These are phyloP conservation scores for Megaustenia siamemsis DNA, from an alignment of 2,888 invertebrate species.

Conservation along the genomic window DNA sequence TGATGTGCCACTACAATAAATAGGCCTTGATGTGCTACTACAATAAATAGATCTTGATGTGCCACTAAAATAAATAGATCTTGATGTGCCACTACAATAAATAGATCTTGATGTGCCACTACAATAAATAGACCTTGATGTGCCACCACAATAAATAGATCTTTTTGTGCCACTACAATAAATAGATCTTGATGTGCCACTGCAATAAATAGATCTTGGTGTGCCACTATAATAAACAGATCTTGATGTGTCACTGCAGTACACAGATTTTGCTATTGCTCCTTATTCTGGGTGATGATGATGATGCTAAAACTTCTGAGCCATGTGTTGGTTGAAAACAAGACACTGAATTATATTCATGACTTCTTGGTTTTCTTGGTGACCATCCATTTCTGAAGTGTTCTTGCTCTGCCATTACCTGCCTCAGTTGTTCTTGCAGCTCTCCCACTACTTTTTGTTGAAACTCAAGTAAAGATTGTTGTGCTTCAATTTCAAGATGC, in stretches of 20 bases:
- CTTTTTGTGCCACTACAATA: not conserved
- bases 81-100: not conserved
- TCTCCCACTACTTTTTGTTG: conserved; percentile 59
- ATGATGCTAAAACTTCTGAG: conserved; percentile 17
- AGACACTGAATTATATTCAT: not conserved
- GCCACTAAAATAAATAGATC: not conserved
- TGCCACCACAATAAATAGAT: not conserved
- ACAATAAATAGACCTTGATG: too few species aligned
- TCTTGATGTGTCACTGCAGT: conserved; percentile 34
- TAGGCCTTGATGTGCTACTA: too few species aligned
- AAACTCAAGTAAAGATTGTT: conserved; percentile 65
- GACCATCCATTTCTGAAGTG: not conserved
- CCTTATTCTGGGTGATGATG: conserved; percentile 32
- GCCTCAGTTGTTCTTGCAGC: conserved; percentile 52
- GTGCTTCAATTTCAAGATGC: conserved; percentile 65
- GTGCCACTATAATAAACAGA: too few species aligned
- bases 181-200: not conserved
- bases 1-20: too few species aligned
- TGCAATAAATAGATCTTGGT: not conserved
- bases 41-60: too few species aligned
- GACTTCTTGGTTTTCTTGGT: not conserved
- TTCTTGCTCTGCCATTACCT: conserved; percentile 17
- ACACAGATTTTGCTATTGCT: conserved; percentile 50
- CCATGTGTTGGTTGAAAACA: not conserved
- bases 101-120: too few species aligned